phyloP scores from a whole-genome alignment of 2,888 invertebrate genomes.

The Thyatira batis region DNA sequence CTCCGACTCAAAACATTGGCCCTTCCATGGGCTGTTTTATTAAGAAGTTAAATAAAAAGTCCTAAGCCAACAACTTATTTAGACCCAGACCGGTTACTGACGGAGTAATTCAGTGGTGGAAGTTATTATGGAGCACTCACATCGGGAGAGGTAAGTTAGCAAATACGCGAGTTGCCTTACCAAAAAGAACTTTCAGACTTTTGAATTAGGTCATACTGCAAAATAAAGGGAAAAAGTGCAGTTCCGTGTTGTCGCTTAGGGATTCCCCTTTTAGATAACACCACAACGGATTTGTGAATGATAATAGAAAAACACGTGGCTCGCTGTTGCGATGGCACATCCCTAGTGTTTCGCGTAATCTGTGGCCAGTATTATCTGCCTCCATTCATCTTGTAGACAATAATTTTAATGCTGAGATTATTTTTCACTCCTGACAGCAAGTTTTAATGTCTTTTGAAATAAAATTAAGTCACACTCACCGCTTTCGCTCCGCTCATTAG shows the following conservation, averaged over 20 bases:
- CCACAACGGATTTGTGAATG: neutral
- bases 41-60: slow-evolving; percentile 39
- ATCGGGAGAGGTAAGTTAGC: slow-evolving; percentile 19
- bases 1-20: slow-evolving; percentile 19
- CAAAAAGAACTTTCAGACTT: slow-evolving; percentile 13
- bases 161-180: neutral
- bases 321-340: neutral
- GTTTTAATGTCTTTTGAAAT: slow-evolving; percentile 78
- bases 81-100: slow-evolving; percentile 26
- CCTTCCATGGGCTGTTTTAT: slow-evolving; percentile 29
- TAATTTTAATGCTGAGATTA: slow-evolving; percentile 73
- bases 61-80: slow-evolving; percentile 41
- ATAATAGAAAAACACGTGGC: neutral
- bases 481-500: slow-evolving; percentile 50
- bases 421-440: slow-evolving; percentile 77
- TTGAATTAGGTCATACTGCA: neutral
- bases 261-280: neutral
- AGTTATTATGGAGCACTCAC: slow-evolving; percentile 26
- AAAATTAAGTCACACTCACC: slow-evolving; percentile 65
- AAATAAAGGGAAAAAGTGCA: neutral
- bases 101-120: slow-evolving; percentile 16
- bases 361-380: slow-evolving; percentile 60
- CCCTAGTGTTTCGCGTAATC: slow-evolving; percentile 35
- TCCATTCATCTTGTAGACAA: slow-evolving; percentile 72
- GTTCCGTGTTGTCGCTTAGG: neutral